Conservation (phyloP, 2,113 vertebrate genomes). For the Eptesicus fuscus region DNA sequence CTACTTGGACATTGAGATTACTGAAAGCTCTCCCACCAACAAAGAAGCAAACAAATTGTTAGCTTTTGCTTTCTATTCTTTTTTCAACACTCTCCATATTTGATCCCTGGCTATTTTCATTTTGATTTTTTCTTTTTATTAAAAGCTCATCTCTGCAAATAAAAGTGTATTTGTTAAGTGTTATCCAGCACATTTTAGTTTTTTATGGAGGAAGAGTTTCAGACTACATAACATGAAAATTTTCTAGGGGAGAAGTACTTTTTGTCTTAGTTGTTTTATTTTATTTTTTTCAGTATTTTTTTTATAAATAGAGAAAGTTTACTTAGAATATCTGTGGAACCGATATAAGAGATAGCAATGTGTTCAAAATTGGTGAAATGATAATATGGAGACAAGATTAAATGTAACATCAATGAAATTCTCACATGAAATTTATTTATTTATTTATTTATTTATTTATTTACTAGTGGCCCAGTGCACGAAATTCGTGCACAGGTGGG, state of each 20-base stretch:
- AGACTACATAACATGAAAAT: background rate
- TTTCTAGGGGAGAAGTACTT: background rate
- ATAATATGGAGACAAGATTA: background rate
- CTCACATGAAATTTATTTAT: background rate
- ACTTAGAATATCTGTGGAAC: background rate
- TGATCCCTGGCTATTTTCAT: background rate
- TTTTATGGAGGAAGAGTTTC: background rate
- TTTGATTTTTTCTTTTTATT: background rate
- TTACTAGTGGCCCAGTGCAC: no score
- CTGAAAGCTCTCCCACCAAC: fast-evolving
- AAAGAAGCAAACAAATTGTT: background rate
- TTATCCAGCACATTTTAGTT: background rate
- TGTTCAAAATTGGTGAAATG: background rate
- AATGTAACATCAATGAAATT: background rate
- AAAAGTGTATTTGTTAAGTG: background rate
- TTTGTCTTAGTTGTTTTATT: background rate
- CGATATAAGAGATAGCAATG: background rate
- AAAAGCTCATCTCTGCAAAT: background rate
- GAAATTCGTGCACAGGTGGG: no score
- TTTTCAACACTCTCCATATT: background rate
- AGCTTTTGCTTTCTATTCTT: background rate
- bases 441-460: no score
- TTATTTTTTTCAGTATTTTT: background rate
- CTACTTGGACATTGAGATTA: background rate
- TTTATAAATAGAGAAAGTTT: background rate